Base-by-base conservation (phyloP, 2,888 invertebrate species). In the Rhabditoides inermis region DNA sequence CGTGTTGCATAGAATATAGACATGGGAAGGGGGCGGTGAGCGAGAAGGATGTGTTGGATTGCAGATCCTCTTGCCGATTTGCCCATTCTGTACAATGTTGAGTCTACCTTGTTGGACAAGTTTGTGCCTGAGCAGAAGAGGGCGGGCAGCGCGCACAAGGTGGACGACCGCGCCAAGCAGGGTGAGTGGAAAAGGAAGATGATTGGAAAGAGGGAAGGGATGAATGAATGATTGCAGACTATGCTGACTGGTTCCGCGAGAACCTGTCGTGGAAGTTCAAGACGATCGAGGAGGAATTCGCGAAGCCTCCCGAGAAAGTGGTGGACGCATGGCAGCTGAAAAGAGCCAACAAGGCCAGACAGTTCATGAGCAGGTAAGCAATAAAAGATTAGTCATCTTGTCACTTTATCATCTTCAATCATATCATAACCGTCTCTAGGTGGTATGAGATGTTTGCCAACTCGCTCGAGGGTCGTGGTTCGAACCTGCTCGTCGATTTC, bases 401-500 rank as follows among this genome's bases (percentile, higher is more conserved):
- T n/a, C n/a, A n/a, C n/a, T n/a, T n/a, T n/a, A n/a, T n/a, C n/a
- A n/a, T n/a, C n/a, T n/a, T n/a, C 15, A 12, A 32, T 10, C 32
- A 15, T 15, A 32, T 32, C 32, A 32, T 12, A 10, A 15, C 32
- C 10, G 15, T 15, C 32, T 32, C 32, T 54, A 18, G 12, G 26
- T 65, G 63, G 63, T 72, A 73, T 48, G 73, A 73, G 53, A 53
- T 62, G 51, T 73, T 73, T 55, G 64, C 73, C 20, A 73, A 74
- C 25, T 65, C 71, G 2, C 56, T 73, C 30, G 73, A 74, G 64
- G 73, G 73, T 10, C 58, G 69, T 55, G 58, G 56, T 15, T 55
- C 57, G 23, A 68, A 75, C 45, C 60, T 74, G 20, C 55, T 73
- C 27, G 74, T 74, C 22, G 74, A 74, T 48, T 74, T 74, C 55